Evolutionary conservation across 2,888 invertebrate genomes (phyloP).

Genomic region (Miltochrista miniata): DNA sequence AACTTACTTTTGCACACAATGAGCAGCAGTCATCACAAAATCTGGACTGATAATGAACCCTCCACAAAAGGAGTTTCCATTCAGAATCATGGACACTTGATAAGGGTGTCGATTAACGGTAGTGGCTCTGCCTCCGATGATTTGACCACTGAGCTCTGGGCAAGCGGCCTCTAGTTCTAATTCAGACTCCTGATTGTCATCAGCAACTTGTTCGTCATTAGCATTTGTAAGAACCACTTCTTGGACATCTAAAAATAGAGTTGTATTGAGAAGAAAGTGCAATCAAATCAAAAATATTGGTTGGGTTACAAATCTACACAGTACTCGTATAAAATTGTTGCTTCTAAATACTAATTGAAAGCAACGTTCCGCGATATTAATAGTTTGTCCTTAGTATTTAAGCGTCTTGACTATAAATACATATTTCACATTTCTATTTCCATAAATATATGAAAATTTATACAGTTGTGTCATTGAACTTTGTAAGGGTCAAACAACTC

Average conservation of each 20-base stretch:
- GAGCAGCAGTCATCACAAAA: constrained; percentile 74
- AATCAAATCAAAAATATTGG: no score
- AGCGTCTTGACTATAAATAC: no score
- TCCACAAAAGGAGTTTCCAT: constrained; percentile 77
- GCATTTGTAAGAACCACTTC: constrained; percentile 54
- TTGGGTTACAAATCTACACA: no score
- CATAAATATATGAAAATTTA: no score
- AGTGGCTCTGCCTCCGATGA: constrained; percentile 71
- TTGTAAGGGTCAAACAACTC: no score
- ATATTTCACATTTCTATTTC: no score
- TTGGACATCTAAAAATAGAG: constrained; percentile 59
- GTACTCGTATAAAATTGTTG: no score
- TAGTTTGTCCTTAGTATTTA: no score
- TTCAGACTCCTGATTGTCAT: constrained; percentile 51
- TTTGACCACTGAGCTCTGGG: constrained; percentile 74
- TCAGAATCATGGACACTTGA: constrained; percentile 75
- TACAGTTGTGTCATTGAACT: no score
- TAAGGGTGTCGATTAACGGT: constrained; percentile 71
- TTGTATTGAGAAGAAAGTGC: no score
- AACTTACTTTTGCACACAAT: constrained; percentile 77
- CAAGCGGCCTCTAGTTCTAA: constrained; percentile 63
- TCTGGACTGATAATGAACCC: constrained; percentile 73
- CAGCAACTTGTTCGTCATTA: constrained; percentile 41
- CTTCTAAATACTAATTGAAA: no score
- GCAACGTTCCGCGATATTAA: no score